Conservation (phyloP, 1,140 invertebrate genomes). For the Drosophila watanabei region DNA sequence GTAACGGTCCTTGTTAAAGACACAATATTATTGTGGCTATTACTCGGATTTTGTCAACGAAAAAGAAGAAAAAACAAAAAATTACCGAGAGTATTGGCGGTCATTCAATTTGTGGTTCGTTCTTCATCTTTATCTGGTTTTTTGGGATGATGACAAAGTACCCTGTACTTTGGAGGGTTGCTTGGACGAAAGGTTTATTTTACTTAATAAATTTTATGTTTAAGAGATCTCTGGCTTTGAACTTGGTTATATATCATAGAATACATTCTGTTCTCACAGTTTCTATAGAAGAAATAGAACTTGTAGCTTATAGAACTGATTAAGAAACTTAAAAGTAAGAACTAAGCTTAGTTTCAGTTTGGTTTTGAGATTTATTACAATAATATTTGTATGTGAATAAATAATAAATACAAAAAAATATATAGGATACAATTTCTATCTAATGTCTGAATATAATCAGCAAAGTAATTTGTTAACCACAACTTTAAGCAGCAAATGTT, state of each 20-base stretch:
- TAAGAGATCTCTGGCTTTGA: not conserved
- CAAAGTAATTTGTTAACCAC: too few species aligned
- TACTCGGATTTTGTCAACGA: not conserved
- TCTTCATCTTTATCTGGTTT: constrained; percentile 19
- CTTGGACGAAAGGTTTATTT: not conserved
- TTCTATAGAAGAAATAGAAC: too few species aligned
- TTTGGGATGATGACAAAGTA: not conserved
- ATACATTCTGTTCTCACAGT: too few species aligned
- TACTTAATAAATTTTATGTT: not conserved
- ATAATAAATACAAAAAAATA: not conserved
- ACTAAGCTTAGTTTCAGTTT: not conserved
- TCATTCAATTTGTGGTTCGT: constrained; percentile 38
- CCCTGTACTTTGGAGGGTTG: not conserved
- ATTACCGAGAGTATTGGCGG: constrained; percentile 12
- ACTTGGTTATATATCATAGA: not conserved
- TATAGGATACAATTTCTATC: not conserved
- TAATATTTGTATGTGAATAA: too few species aligned
- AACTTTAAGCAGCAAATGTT: too few species aligned
- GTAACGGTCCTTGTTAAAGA: constrained; percentile 72
- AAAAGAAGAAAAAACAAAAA: constrained; percentile 7
- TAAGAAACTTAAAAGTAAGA: not conserved
- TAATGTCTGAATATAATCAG: too few species aligned
- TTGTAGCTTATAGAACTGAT: not conserved
- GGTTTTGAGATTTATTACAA: not conserved
- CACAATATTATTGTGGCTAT: constrained; percentile 41